Percentiles rank a stretch among this genome's conserved stretches.
Conservation (phyloP, 2,888 invertebrate genomes). For the Habrosyne pyritoides region DNA sequence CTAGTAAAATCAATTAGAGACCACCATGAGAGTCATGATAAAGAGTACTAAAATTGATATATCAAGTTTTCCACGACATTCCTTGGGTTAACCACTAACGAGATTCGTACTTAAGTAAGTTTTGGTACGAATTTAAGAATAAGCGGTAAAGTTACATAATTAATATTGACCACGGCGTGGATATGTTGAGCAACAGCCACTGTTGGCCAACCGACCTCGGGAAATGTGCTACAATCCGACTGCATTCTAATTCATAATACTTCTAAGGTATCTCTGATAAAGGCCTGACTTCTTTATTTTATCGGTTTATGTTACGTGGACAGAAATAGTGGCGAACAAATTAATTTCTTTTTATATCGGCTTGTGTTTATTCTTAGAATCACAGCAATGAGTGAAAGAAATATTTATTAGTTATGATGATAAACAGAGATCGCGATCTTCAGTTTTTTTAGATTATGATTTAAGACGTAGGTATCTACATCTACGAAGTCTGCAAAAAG, state of each 20-base stretch:
- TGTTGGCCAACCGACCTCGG: slow-evolving; percentile 55
- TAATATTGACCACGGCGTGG: slow-evolving; percentile 46
- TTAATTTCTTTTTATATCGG: neutral
- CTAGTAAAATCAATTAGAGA: neutral
- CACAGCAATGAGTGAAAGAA: neutral
- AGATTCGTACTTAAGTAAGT: slow-evolving; percentile 12
- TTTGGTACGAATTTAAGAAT: slow-evolving; percentile 30
- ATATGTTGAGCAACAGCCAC: slow-evolving; percentile 40
- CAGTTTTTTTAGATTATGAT: too few species aligned
- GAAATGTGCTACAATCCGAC: slow-evolving; percentile 35
- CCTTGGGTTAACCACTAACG: slow-evolving; percentile 7
- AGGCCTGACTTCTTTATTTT: slow-evolving; percentile 6
- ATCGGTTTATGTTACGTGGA: slow-evolving; percentile 3
- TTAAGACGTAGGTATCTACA: too few species aligned
- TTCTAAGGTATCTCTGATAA: slow-evolving; percentile 9
- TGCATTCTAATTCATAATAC: slow-evolving; percentile 30
- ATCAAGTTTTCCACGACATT: neutral
- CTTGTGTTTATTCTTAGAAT: neutral
- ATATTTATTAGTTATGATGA: neutral
- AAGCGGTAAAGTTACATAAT: slow-evolving; percentile 47
- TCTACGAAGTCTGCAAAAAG: too few species aligned
- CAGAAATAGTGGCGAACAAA: neutral
- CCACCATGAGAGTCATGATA: neutral
- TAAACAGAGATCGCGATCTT: too few species aligned
- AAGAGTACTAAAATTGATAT: neutral